These are phyloP conservation scores for Styela clava DNA, from an alignment of 23 tunicate genomes.

Conservation along the genomic window DNA sequence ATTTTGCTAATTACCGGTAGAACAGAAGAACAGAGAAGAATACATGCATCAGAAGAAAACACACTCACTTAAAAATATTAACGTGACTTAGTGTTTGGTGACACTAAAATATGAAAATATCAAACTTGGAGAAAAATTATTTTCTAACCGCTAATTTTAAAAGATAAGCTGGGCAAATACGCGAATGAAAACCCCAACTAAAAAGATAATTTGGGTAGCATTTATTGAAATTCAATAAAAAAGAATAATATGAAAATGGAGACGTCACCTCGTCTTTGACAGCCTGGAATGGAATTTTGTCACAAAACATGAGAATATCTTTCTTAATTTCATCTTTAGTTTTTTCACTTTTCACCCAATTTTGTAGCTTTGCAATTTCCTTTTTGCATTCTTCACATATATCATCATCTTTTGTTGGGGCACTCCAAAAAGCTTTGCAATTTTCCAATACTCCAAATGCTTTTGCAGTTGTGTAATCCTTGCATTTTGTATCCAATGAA, in stretches of 20 bases:
- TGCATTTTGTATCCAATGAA: neutral
- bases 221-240: no score
- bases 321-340: constrained; percentile 20
- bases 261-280: constrained; percentile 2
- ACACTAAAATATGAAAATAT: no score
- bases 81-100: no score
- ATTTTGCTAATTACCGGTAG: no score
- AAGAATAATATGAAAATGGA: no score
- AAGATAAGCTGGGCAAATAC: no score
- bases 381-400: constrained; percentile 9
- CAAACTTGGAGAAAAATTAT: no score
- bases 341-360: neutral
- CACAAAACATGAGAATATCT: constrained; percentile 17
- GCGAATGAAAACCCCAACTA: no score
- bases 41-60: no score
- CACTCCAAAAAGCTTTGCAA: constrained; percentile 11
- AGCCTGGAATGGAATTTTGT: neutral
- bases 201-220: neutral
- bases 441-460: neutral
- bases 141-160: no score
- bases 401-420: neutral
- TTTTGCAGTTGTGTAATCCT: constrained; percentile 1
- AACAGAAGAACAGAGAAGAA: no score
- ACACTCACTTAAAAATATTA: no score
- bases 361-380: constrained; percentile 8